These are phyloP conservation scores for Amorpha juglandis DNA, from an alignment of 2,888 invertebrate species.

Conservation along the genomic window DNA sequence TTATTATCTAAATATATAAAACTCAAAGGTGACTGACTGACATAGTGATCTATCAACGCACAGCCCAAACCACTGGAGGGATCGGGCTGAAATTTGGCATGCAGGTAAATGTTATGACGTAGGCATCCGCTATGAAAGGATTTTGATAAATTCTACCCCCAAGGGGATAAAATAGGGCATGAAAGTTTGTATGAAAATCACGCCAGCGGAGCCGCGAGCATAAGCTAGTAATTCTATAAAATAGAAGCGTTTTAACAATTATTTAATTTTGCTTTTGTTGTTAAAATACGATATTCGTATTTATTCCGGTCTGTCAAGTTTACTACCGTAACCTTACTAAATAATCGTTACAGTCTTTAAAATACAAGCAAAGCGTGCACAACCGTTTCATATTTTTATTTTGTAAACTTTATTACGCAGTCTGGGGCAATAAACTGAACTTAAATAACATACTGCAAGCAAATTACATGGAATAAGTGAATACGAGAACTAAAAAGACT, in stretches of 20 bases:
- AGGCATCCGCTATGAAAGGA: no score
- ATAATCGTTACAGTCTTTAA: background rate
- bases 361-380: background rate
- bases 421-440: background rate
- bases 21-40: no score
- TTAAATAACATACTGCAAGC: background rate
- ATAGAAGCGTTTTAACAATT: background rate
- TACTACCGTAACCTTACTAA: background rate
- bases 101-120: no score
- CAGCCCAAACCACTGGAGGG: no score
- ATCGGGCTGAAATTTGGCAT: no score
- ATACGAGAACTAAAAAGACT: background rate
- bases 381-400: constrained; percentile 1
- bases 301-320: background rate
- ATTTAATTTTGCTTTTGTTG: background rate
- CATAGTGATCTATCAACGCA: no score
- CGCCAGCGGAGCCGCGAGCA: no score
- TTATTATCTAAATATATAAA: no score
- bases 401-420: background rate
- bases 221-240: no score
- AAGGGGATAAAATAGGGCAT: no score
- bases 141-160: no score
- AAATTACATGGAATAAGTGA: background rate
- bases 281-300: background rate
- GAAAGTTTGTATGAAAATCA: no score